Evolutionary conservation across 1,140 invertebrate species (phyloP).

Genomic region (Drosophila kurseongensis): DNA sequence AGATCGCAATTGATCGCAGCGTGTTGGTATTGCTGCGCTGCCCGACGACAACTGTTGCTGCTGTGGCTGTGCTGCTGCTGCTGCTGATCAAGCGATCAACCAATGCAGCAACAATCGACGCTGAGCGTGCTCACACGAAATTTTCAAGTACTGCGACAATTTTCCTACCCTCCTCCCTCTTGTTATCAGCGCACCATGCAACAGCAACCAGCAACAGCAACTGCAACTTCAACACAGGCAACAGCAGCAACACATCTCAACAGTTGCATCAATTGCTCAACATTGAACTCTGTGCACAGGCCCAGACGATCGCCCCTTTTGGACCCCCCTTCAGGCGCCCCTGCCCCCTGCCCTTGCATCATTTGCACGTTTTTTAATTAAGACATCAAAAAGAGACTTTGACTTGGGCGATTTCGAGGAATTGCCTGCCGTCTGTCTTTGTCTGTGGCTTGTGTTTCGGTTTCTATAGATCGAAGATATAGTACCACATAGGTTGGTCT

Average conservation of each 20-base stretch:
- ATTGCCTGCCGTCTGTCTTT: constrained; percentile 56
- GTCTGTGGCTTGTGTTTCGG: constrained; percentile 42
- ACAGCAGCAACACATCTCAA: constrained; percentile 78
- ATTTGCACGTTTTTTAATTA: constrained; percentile 84
- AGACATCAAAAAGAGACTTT: constrained; percentile 83
- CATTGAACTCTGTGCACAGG: constrained; percentile 74
- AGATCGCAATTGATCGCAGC: constrained; percentile 75
- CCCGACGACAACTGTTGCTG: constrained; percentile 43
- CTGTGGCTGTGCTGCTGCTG: constrained; percentile 24
- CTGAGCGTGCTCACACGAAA: constrained; percentile 83
- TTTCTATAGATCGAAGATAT: constrained; percentile 50
- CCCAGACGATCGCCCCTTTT: constrained; percentile 32
- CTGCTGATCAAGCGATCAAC: constrained; percentile 64
- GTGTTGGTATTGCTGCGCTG: constrained; percentile 32
- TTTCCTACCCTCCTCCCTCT: constrained; percentile 38
- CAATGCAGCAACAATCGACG: constrained; percentile 59
- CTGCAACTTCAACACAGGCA: constrained; percentile 31
- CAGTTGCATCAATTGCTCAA: constrained; percentile 84
- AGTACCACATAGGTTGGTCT: constrained; percentile 42
- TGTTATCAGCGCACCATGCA: constrained; percentile 77
- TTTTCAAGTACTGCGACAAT: constrained; percentile 82
- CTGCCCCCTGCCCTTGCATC: constrained; percentile 39
- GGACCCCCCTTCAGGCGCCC: not conserved
- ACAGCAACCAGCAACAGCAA: constrained; percentile 57
- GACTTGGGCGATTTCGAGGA: constrained; percentile 82